phyloP scores from a whole-genome alignment of 2,113 vertebrate genomes.

The Ptyas mucosa region DNA sequence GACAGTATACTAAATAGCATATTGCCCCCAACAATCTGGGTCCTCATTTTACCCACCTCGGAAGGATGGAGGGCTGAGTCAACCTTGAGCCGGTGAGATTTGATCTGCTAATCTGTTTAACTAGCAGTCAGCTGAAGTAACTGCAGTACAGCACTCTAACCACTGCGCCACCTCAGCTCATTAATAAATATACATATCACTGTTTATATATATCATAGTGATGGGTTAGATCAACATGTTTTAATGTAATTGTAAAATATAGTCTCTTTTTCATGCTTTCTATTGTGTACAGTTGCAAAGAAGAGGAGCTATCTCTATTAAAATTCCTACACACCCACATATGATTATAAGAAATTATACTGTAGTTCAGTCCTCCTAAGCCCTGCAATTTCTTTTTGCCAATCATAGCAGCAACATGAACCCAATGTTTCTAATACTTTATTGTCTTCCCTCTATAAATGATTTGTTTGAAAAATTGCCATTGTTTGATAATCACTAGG shows the following conservation, averaged over 20 bases:
- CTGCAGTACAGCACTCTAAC: too few species aligned
- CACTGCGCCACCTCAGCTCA: too few species aligned
- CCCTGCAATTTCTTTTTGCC: background rate
- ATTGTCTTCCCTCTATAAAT: background rate
- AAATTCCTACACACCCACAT: background rate
- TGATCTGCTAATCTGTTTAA: too few species aligned
- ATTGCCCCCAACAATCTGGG: too few species aligned
- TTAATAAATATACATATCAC: background rate
- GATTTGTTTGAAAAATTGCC: conserved; percentile 9
- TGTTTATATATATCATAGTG: background rate
- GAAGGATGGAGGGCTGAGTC: too few species aligned
- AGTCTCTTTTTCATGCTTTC: background rate
- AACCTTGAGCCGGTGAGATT: too few species aligned
- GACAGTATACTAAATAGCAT: too few species aligned
- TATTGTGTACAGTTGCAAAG: background rate
- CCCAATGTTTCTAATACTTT: background rate
- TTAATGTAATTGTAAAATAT: background rate
- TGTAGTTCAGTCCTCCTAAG: background rate
- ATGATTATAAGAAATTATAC: background rate
- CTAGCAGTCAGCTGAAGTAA: too few species aligned
- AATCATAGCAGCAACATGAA: background rate
- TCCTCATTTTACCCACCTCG: too few species aligned
- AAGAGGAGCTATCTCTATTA: background rate
- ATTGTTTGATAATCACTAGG: conserved; percentile 12
- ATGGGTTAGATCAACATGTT: background rate